phyloP scores from a whole-genome alignment of 1,140 invertebrate species.

The Rhizoglyphus robini region DNA sequence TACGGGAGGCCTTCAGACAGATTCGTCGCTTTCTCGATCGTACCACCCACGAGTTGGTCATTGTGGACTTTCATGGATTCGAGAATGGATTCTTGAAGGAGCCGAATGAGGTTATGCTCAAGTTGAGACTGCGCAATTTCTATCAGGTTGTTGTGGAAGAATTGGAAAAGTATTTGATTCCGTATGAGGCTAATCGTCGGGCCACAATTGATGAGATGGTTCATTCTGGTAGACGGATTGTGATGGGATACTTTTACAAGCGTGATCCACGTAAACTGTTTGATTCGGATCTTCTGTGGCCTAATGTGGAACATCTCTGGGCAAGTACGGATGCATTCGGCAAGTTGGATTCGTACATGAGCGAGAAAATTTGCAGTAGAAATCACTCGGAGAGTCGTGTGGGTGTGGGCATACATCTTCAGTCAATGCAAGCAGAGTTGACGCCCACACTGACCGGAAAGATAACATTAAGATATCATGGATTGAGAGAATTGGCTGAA shows the following conservation, averaged over 20 bases:
- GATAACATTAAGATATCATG: constrained; percentile 35
- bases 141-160: constrained; percentile 31
- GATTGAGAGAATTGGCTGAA: constrained; percentile 52
- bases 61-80: constrained; percentile 33
- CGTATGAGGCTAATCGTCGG: constrained; percentile 32
- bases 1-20: constrained; percentile 27
- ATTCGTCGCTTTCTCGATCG: constrained; percentile 28
- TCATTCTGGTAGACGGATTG: constrained; percentile 34
- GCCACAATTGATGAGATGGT: too few species aligned
- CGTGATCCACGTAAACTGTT: background rate
- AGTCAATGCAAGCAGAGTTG: constrained; percentile 44
- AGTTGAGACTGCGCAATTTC: constrained; percentile 37
- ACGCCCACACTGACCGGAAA: constrained; percentile 58
- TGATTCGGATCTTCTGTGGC: constrained; percentile 32
- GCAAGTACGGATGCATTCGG: constrained; percentile 41
- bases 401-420: background rate
- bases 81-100: constrained; percentile 29
- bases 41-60: constrained; percentile 30
- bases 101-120: constrained; percentile 28
- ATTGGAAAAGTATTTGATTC: constrained; percentile 35
- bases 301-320: constrained; percentile 43
- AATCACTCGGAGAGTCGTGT: background rate
- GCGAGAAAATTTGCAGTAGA: constrained; percentile 22
- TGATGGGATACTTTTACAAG: constrained; percentile 41
- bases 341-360: constrained; percentile 38